Evolutionary conservation across 1,140 invertebrate species (phyloP).

Genomic region (Pseudomyrmex flavicornis): DNA sequence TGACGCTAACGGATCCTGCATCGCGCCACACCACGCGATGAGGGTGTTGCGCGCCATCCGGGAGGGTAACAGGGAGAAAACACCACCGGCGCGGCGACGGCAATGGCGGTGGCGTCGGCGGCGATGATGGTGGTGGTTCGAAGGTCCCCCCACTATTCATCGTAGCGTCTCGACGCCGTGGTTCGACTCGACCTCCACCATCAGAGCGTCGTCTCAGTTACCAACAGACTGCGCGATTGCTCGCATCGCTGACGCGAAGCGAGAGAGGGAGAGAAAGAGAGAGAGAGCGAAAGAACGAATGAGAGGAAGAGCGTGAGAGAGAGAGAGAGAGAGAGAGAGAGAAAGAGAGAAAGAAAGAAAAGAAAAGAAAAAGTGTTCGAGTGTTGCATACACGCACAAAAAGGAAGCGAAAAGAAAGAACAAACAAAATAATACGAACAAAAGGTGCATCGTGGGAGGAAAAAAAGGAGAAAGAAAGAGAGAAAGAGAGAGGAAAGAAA

Average conservation of each 20-base stretch:
- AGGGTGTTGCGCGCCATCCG: slow-evolving; percentile 50
- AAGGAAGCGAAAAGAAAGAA: slow-evolving; percentile 54
- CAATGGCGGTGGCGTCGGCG: slow-evolving; percentile 7
- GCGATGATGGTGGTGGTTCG: slow-evolving; percentile 26
- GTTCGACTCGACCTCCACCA: slow-evolving; percentile 68
- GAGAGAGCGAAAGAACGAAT: slow-evolving; percentile 21
- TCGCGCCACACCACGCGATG: slow-evolving; percentile 30
- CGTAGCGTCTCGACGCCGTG: slow-evolving; percentile 72
- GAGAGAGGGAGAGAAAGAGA: slow-evolving; percentile 50
- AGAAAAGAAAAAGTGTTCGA: slow-evolving; percentile 21
- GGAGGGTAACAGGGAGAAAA: slow-evolving; percentile 42
- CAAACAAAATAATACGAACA: slow-evolving; percentile 38
- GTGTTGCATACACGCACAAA: slow-evolving; percentile 17
- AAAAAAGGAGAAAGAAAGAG: slow-evolving; percentile 35
- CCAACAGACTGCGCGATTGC: slow-evolving; percentile 78
- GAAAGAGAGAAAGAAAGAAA: slow-evolving; percentile 9
- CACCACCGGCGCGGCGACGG: slow-evolving; percentile 44
- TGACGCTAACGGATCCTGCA: slow-evolving; percentile 34
- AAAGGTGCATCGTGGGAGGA: slow-evolving; percentile 31
- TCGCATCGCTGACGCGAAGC: slow-evolving; percentile 70
- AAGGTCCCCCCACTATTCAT: slow-evolving; percentile 24
- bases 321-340: slow-evolving; percentile 36
- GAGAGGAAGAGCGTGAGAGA: slow-evolving; percentile 31
- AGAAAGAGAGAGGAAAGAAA: slow-evolving; percentile 4
- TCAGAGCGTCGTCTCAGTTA: slow-evolving; percentile 74